Conservation (phyloP, 2,797 vertebrate genomes). For the Dicrostonyx torquatus region DNA sequence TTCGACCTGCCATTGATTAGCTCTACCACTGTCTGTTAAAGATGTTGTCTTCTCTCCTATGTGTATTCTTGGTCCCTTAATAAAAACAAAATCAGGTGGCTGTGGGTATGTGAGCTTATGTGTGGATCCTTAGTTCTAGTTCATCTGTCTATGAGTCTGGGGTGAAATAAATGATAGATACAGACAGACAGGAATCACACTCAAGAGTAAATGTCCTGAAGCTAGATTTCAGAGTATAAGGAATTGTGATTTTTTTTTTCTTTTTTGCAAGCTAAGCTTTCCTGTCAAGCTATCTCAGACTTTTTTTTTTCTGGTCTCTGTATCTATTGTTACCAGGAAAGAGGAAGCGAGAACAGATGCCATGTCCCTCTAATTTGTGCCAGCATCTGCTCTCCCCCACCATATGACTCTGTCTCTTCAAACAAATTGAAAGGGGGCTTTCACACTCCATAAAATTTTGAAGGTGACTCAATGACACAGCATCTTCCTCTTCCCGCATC, state of each 20-base stretch:
- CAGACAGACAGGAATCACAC: too few relatives aligned
- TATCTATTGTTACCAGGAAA: background rate
- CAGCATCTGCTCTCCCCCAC: background rate
- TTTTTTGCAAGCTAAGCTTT: background rate
- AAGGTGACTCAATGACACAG: background rate
- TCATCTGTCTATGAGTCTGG: background rate
- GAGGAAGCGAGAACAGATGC: background rate
- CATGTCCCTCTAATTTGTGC: background rate
- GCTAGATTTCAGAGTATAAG: background rate
- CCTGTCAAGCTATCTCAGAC: background rate
- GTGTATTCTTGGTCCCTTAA: background rate
- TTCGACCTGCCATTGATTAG: background rate
- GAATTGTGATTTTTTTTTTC: background rate
- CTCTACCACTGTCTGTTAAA: background rate
- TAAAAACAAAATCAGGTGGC: background rate
- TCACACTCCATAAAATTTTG: background rate
- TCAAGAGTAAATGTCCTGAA: background rate
- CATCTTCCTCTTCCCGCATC: background rate
- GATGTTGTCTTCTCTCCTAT: background rate
- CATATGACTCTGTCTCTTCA: background rate
- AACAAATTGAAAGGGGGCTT: background rate
- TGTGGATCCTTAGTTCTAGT: background rate
- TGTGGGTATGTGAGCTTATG: background rate
- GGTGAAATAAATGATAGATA: background rate
- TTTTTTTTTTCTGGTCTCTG: background rate